Percentiles rank a stretch among this genome's conserved stretches.
Evolutionary conservation across 2,888 invertebrate species (phyloP).

Genomic region (Agrochola lychnidis): DNA sequence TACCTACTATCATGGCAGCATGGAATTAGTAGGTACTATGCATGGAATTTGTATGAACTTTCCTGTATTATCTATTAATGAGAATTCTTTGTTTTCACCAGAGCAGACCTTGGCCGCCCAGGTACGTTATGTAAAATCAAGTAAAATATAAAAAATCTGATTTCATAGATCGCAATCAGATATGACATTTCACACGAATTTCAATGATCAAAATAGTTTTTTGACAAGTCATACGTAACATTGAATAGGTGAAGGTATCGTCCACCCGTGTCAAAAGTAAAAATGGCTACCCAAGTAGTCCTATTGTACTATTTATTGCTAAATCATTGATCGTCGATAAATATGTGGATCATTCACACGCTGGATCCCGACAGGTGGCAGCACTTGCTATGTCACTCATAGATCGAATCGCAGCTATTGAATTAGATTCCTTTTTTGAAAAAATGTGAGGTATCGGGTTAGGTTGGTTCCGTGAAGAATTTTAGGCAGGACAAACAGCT

Average conservation of each 20-base stretch:
- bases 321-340: conserved; percentile 87
- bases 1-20: too few relatives aligned
- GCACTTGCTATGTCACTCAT: conserved; percentile 78
- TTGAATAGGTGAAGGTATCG: conserved; percentile 45
- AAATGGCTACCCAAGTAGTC: conserved; percentile 79
- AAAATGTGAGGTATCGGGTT: conserved; percentile 40
- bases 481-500: not conserved
- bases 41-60: too few relatives aligned
- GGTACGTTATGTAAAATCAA: not conserved
- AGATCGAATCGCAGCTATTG: conserved; percentile 79
- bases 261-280: conserved; percentile 76
- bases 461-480: conserved; percentile 53
- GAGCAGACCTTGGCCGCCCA: too few relatives aligned
- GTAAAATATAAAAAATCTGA: not conserved
- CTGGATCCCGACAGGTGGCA: conserved; percentile 82
- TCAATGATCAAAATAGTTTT: conserved; percentile 54
- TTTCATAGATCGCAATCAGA: conserved; percentile 17
- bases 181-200: conserved; percentile 51
- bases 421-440: conserved; percentile 70
- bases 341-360: conserved; percentile 82
- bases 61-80: too few relatives aligned
- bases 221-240: conserved; percentile 68
- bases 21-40: too few relatives aligned
- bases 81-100: too few relatives aligned
- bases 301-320: conserved; percentile 84